Evolutionary conservation across 2,113 vertebrate genomes (phyloP), one percentile per base, ranked within the genome.

Genomic region (Bufo gargarizans): DNA sequence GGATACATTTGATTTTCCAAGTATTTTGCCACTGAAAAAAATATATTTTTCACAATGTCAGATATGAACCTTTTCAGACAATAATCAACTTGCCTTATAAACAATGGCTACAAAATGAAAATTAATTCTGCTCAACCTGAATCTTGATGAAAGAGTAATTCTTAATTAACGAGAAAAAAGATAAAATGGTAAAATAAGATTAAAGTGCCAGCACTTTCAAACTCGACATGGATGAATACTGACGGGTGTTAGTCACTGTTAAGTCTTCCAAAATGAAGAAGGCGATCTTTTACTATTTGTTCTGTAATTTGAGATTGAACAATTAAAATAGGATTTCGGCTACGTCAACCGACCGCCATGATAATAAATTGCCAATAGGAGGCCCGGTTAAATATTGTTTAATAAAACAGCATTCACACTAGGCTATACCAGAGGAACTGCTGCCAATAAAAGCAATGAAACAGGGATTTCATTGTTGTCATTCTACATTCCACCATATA

Each of bases 311-410:
- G 74, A 82, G 81, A 47, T 63, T 47, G 47, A 45, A 65, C 71
- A 83, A 88, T 88, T 88, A 88, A 88, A 83, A 55, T 45, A 33
- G 87, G 87, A 88, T 88, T 88, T 83, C 10, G 43, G 49, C 22
- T 45, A 69, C 53, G 45, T 33, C 45, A 17, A 50, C 45, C 77
- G 50, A 79, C 14, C 12, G 55, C 59, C 63, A 65, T 33, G 45
- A 86, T 78, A 86, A 78, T 12, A 86, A 14, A 63, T 69, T 59
- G 69, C 17, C 20, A 65, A 65, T 50, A 82, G 61, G 11, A 67
- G 33, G 79, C 33, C 53, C 33, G 9, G 20, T 20, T 12, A 79
- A 82, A 63, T 83, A 65, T 83, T 50, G 47, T 33, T 69, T 14
- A 49, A 82, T 49, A 50, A 50, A 69, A 83, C 3, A 69, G 65